Conservation (phyloP, 1,140 invertebrate genomes). For the Rhyacophila brunnea region DNA sequence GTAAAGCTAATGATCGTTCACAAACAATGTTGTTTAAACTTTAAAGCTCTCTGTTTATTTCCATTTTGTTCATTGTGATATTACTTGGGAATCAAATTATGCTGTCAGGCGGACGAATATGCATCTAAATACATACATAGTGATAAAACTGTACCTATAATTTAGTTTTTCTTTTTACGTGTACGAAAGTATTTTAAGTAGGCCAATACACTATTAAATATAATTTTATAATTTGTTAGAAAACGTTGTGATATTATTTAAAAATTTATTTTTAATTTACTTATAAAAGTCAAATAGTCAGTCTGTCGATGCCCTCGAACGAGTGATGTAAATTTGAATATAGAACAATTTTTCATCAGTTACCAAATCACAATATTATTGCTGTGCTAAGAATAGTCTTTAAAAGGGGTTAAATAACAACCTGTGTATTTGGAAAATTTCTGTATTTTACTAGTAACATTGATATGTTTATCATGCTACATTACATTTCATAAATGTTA, state of each 20-base stretch:
- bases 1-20: neutral
- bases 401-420: neutral
- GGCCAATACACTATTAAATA: no score
- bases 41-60: neutral
- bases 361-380: neutral
- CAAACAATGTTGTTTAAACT: neutral
- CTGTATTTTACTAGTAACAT: neutral
- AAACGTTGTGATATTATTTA: no score
- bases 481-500: no score
- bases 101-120: neutral
- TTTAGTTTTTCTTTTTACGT: slow-evolving; percentile 14
- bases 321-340: no score
- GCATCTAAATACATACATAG: neutral
- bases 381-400: neutral
- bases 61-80: neutral
- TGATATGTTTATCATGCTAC: neutral
- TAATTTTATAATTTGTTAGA: no score
- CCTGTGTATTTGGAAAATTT: slow-evolving; percentile 32
- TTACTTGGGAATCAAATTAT: neutral
- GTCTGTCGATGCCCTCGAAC: no score
- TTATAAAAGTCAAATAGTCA: no score
- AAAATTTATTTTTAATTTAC: no score
- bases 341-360: no score
- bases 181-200: slow-evolving; percentile 4
- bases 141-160: slow-evolving; percentile 25